These are phyloP conservation scores for Zosterops lateralis DNA, from an alignment of 2,113 vertebrate species.

Conservation along the genomic window DNA sequence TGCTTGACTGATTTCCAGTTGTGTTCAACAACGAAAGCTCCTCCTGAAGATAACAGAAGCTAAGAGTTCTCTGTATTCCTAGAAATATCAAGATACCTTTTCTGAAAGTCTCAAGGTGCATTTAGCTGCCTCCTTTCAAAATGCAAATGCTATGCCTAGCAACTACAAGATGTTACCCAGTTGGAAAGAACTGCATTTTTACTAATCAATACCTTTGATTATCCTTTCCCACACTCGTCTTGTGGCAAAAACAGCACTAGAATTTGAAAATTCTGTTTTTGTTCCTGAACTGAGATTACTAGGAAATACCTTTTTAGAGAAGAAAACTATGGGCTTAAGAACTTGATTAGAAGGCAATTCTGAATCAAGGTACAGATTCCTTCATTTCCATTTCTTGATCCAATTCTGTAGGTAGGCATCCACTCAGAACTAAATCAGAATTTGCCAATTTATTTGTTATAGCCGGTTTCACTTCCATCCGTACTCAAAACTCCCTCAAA, in stretches of 20 bases:
- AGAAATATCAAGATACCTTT: background rate
- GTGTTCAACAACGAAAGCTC: background rate
- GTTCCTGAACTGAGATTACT: background rate
- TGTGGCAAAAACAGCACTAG: background rate
- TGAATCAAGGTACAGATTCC: background rate
- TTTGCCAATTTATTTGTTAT: background rate
- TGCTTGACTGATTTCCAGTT: background rate
- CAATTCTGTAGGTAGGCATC: background rate
- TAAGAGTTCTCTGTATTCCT: background rate
- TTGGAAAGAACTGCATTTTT: background rate
- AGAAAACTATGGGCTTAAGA: background rate
- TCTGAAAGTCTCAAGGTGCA: background rate
- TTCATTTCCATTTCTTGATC: background rate
- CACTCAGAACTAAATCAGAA: background rate
- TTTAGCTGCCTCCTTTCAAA: background rate
- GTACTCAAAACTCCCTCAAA: background rate
- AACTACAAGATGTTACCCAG: background rate
- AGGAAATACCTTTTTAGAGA: background rate
- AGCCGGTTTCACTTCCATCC: background rate
- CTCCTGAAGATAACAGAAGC: background rate
- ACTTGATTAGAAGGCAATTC: background rate
- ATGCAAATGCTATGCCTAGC: accelerated
- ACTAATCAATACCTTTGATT: background rate
- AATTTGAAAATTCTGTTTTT: background rate
- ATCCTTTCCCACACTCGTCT: background rate